A percentile compares a stretch with the other conserved stretches of the same genome.
phyloP scores from a whole-genome alignment of 2,888 invertebrate genomes.

The Ectobius pallidus region DNA sequence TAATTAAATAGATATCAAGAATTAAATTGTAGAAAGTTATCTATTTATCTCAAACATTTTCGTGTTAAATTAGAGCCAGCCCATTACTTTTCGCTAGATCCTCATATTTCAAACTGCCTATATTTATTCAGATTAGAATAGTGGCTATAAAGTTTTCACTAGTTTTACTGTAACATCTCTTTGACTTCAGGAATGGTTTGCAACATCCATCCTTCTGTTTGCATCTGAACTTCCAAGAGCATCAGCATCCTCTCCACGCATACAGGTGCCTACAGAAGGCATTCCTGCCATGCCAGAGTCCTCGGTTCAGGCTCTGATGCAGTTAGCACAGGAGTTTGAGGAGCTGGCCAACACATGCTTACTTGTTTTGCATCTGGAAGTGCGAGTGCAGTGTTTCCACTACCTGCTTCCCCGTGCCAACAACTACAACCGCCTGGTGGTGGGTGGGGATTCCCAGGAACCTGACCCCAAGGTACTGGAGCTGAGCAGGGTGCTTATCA shows the following conservation, averaged over 20 bases:
- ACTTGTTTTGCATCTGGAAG: conserved; percentile 89
- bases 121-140: too few relatives aligned
- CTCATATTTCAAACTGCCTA: too few relatives aligned
- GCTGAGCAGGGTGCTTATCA: conserved; percentile 76
- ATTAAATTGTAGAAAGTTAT: too few relatives aligned
- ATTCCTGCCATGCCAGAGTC: conserved; percentile 59
- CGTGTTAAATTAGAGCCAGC: too few relatives aligned
- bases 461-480: conserved; percentile 78
- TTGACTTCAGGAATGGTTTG: conserved; percentile 79
- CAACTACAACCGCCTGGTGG: conserved; percentile 51
- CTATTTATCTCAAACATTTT: too few relatives aligned
- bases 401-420: conserved; percentile 73
- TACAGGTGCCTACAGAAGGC: conserved; percentile 37
- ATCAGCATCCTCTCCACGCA: conserved; percentile 52
- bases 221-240: conserved; percentile 63
- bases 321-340: conserved; percentile 80
- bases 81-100: too few relatives aligned
- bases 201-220: conserved; percentile 67
- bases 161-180: too few relatives aligned
- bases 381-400: conserved; percentile 94
- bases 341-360: conserved; percentile 91
- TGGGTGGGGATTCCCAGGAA: conserved; percentile 72
- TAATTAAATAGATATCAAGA: too few relatives aligned
- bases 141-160: too few relatives aligned
- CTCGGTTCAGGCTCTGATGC: conserved; percentile 67